phyloP scores from a whole-genome alignment of 2,113 vertebrate genomes.

The Aptenodytes forsteri region DNA sequence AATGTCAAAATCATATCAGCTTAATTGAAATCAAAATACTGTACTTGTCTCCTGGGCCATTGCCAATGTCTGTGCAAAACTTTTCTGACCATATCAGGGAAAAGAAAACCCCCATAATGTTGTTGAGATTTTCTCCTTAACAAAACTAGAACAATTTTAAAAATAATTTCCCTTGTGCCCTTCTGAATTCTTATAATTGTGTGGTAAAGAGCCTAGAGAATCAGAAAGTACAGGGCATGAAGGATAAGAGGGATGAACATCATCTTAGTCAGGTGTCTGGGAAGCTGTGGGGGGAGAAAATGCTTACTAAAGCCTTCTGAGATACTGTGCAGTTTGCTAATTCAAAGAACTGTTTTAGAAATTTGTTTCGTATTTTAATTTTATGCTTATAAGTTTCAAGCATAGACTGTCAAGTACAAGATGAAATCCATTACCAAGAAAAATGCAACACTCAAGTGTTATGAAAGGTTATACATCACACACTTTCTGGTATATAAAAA shows the following conservation, averaged over 20 bases:
- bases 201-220: background rate
- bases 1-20: background rate
- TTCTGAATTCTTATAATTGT: background rate
- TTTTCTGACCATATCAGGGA: background rate
- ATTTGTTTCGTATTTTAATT: constrained; percentile 42
- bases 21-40: background rate
- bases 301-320: background rate
- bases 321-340: background rate
- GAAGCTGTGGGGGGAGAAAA: background rate
- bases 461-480: constrained; percentile 23
- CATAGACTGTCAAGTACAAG: background rate
- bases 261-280: background rate
- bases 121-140: background rate
- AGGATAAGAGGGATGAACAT: background rate
- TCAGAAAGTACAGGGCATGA: background rate
- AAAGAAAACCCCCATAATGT: background rate
- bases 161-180: background rate
- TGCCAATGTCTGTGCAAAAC: background rate
- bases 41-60: background rate
- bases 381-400: constrained; percentile 42
- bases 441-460: background rate
- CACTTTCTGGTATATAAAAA: background rate
- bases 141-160: background rate
- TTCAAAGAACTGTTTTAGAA: background rate
- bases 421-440: constrained; percentile 42